Base-by-base conservation (phyloP, 2,888 invertebrate genomes). In the Drosophila histrio region DNA sequence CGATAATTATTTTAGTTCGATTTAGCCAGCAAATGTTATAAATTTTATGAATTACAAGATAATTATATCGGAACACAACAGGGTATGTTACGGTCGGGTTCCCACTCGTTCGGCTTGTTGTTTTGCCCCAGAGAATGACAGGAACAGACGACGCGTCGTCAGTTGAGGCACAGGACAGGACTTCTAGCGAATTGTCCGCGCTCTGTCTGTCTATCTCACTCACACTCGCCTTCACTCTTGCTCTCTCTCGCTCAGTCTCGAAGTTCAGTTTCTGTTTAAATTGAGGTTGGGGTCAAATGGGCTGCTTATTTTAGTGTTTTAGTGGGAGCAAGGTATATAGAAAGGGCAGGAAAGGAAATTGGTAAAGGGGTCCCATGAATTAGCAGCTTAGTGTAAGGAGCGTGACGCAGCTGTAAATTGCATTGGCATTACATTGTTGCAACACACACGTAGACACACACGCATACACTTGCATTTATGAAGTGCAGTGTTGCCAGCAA, bases 351-450 rank as follows among this genome's bases (percentile, higher is more conserved):
- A 53, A 21, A 24, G 26, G 30, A n/a, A 13, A 7, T 21, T 1
- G 41, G n/a, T 8, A 17, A 21, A 39, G 19, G 17, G 28, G 47
- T 8, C 13, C 11, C 13, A 38, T 47, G 52, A 26, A 60, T 60
- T 66, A 71, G 43, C 47, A 69, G 70, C 71, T 67, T 50, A 49
- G 44, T 39, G 66, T 47, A 52, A 17, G 53, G 5, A 53, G 66
- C 63, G 58, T 64, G 66, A 73, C 50, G 58, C 22, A 57, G 61
- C 59, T 64, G 69, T 53, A 70, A 78, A 74, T 74, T 46, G 80
- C 77, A 68, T 63, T 64, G 65, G 32, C 28, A 53, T 61, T 41
- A 72, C 47, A 69, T 46, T 62, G 50, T 43, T 43, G 65, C 36
- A 46, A 17, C 15, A 24, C 13, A 52, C 22, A 49, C n/a, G 24